Evolutionary conservation across 2,797 vertebrate genomes (phyloP).

Genomic region (Centropyge bicolor): DNA sequence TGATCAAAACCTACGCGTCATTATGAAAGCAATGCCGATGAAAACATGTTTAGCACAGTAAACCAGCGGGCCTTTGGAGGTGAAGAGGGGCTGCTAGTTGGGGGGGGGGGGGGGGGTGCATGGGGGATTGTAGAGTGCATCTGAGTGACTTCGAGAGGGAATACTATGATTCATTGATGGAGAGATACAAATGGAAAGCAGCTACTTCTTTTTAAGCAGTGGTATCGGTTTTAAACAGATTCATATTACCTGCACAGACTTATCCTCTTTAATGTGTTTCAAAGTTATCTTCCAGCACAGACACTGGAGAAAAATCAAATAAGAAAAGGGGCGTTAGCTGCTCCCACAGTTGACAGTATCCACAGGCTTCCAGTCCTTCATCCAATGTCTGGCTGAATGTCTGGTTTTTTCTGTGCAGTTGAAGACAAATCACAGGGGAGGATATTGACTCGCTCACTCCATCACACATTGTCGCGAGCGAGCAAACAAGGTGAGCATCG

Average conservation of each 20-base stretch:
- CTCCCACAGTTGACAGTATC: constrained; percentile 49
- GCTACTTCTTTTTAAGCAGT: constrained; percentile 40
- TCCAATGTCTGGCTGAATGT: constrained; percentile 57
- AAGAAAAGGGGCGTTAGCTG: constrained; percentile 33
- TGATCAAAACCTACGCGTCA: constrained; percentile 81
- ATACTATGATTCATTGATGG: constrained; percentile 39
- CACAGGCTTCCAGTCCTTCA: constrained; percentile 45
- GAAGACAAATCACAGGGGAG: constrained; percentile 62
- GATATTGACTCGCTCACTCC: constrained; percentile 71
- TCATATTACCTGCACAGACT: constrained; percentile 38
- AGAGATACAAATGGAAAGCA: constrained; percentile 38
- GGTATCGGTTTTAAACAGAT: constrained; percentile 48
- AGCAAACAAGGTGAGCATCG: constrained; percentile 72
- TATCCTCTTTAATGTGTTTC: constrained; percentile 50
- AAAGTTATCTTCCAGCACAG: constrained; percentile 40
- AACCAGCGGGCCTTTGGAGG: constrained; percentile 67
- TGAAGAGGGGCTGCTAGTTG: constrained; percentile 48
- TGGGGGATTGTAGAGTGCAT: constrained; percentile 36
- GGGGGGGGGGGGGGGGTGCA: constrained; percentile 10
- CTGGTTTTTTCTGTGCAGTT: constrained; percentile 46
- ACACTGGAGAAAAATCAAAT: constrained; percentile 17
- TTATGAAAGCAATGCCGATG: constrained; percentile 80
- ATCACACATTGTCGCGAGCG: constrained; percentile 62
- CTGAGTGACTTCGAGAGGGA: constrained; percentile 48
- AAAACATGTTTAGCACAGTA: constrained; percentile 80